Base-by-base conservation (phyloP, 1,140 invertebrate species). In the Plutomurus gul region DNA sequence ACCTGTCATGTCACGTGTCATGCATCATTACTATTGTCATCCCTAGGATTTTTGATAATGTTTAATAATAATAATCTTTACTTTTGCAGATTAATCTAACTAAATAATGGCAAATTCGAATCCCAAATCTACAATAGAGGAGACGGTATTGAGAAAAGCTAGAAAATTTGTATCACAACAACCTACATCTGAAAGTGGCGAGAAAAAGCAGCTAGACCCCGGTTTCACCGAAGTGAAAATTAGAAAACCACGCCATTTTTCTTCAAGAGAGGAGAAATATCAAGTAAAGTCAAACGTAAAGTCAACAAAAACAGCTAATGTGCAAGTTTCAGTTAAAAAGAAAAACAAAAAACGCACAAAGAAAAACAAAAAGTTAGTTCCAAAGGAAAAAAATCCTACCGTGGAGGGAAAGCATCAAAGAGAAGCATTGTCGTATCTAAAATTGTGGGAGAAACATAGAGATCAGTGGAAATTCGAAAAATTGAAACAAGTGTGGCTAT, bases 391-490 rank as follows among this genome's bases (percentile, higher is more conserved):
- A 46, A 78, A 56, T 71, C 47, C 37, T 1, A 75, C 74, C 0
- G 10, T 4, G 8, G 76, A 65, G 18, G 27, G 51, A 4, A 74
- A 56, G 16, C 80, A 77, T 43, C 10, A 5, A 20, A 16, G 10
- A 10, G 75, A 79, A 36, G 76, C 79, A 1, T 39, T 82, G 16
- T 10, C 71, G 8, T 84, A 60, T 73, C 60, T 84, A 5, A 43
- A 79, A 30, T 20, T 49, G n/a, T 94, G 93, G 93, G 91, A 92
- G 86, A 87, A 92, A 84, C 87, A 90, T 71, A 88, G 87, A 75
- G 86, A 86, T 72, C 89, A 92, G 83, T 94, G 93, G 93, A 93
- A 92, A 85, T 94, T 93, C 85, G 91, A 91, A 84, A 94, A 93
- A 85, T 83, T 91, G 1, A 90, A 89, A 76, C 93, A 93, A 86